phyloP scores from a whole-genome alignment of 2,797 vertebrate species.

The Cuniculus paca region DNA sequence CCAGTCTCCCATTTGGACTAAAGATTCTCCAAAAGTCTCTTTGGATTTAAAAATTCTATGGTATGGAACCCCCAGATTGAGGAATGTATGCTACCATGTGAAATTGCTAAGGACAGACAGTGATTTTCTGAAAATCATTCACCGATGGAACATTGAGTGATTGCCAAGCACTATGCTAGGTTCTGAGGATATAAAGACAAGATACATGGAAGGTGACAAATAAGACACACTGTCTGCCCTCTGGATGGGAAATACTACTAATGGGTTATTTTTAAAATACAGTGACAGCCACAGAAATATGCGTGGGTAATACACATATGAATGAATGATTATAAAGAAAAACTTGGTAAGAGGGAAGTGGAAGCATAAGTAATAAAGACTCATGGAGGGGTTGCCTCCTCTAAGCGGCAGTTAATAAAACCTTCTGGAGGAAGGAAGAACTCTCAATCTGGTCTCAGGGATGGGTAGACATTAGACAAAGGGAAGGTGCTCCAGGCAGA shows the following conservation, averaged over 20 bases:
- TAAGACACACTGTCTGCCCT: background rate
- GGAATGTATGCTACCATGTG: background rate
- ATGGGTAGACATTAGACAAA: background rate
- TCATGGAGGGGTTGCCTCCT: background rate
- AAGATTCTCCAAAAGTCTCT: background rate
- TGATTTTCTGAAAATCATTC: constrained; percentile 25
- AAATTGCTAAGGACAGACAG: background rate
- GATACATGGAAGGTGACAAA: background rate
- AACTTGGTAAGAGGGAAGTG: background rate
- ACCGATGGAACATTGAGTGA: background rate
- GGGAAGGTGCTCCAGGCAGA: background rate
- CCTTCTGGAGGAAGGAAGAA: background rate
- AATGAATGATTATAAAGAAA: background rate
- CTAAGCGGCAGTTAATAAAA: background rate
- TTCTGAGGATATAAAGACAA: constrained; percentile 19
- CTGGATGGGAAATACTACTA: background rate
- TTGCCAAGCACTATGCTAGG: background rate
- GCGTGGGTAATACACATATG: background rate
- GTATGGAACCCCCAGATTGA: background rate
- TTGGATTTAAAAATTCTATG: constrained; percentile 41
- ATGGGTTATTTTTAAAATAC: background rate
- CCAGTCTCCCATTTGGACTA: background rate
- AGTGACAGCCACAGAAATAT: background rate
- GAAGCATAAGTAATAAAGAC: background rate
- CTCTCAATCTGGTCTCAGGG: background rate